Base-by-base conservation (phyloP, 2,797 vertebrate genomes). In the Tinamus major region DNA sequence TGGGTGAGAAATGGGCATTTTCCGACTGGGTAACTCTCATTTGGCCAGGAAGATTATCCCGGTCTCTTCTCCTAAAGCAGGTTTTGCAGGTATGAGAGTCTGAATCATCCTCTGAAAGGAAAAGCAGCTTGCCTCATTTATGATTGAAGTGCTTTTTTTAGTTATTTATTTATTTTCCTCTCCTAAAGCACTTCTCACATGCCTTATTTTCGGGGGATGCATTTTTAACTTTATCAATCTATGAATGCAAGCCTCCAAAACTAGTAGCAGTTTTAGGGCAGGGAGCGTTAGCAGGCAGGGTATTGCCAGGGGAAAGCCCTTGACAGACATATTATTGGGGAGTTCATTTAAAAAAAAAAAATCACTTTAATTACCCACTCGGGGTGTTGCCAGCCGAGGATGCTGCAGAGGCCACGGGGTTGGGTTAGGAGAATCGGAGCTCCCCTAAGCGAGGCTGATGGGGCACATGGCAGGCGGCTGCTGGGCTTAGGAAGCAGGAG, bases 101-200 rank as follows among this genome's bases (percentile, higher is more conserved):
- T 2, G 48, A 58, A 11, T 44, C 33, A 6, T 10, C 6, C 37
- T 15, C 33, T 6, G 51, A 29, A 29, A 20, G 29, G 21, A n/a
- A 44, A 31, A 6, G 3, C 1, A 21, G 44, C 41, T 13, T 11
- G 7, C 31, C 16, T 49, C 39, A 3, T 8, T 20, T 24, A 1
- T 1, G 19, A 24, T 3, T 19, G 4, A 10, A 19, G 37, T 0
- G 8, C 39, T 68, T 39, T 26, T 4, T 5, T 14, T n/a, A n/a
- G n/a, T n/a, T n/a, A n/a, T n/a, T n/a, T 49, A 35, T 35, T 35
- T 35, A 35, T 51, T 15, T 51, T 23, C 46, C 13, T 17, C 17
- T 44, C 42, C 26, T 51, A 61, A 65, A 24, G 39, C 33, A 0
- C 14, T 77, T 33, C 42, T 18, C 1, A 2, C 35, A 4, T 29